Percentiles rank a stretch among this genome's conserved stretches.
Conservation (phyloP, 2,888 invertebrate genomes). For the Brenthis hecate region DNA sequence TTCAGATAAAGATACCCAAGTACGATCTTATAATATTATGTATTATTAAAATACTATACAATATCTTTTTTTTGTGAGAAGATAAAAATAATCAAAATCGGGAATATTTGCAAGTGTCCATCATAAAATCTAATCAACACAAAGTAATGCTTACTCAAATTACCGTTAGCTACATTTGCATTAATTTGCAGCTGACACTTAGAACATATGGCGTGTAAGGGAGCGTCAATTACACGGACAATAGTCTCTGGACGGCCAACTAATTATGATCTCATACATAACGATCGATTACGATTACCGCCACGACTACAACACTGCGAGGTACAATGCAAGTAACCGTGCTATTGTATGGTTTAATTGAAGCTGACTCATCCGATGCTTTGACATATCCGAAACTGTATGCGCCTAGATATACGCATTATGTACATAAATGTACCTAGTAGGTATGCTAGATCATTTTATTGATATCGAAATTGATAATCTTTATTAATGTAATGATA, state of each 20-base stretch:
- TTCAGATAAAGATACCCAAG: too few species aligned
- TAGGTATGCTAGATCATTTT: too few species aligned
- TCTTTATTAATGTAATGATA: too few species aligned
- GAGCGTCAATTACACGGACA: conserved; percentile 27
- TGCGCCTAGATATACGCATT: neutral
- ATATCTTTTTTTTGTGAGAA: neutral
- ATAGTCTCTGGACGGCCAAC: conserved; percentile 23
- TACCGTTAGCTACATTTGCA: neutral
- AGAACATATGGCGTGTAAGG: neutral
- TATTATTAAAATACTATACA: too few species aligned
- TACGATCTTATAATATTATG: too few species aligned
- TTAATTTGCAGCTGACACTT: neutral
- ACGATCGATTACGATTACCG: conserved; percentile 24
- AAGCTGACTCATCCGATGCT: conserved; percentile 19
- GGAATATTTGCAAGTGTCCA: too few species aligned
- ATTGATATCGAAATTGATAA: too few species aligned
- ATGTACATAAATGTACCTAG: neutral
- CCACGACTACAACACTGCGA: conserved; percentile 8
- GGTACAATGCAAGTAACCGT: conserved; percentile 1
- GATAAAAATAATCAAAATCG: too few species aligned
- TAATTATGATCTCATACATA: conserved; percentile 34
- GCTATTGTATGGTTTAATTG: conserved; percentile 26
- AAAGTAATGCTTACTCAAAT: too few species aligned
- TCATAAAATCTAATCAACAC: too few species aligned
- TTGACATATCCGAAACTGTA: conserved; percentile 4